A percentile compares a stretch with the other conserved stretches of the same genome.
Conservation (phyloP, 2,888 invertebrate species). For the Cephus pygmeus region DNA sequence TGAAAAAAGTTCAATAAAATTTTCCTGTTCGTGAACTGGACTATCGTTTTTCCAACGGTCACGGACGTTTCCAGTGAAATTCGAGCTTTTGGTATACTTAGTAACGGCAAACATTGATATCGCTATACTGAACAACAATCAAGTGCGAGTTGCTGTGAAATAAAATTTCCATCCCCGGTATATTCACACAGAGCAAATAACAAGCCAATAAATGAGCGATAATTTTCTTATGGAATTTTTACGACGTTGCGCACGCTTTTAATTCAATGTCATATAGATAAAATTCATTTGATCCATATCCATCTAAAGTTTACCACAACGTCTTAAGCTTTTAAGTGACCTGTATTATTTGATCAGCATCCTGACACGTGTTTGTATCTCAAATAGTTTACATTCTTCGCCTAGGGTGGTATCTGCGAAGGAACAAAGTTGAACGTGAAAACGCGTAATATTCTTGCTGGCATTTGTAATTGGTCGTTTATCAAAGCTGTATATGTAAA, state of each 20-base stretch:
- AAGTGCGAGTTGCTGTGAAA: not conserved
- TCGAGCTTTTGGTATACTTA: not conserved
- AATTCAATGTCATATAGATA: not conserved
- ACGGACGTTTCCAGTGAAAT: not conserved
- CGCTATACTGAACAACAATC: not conserved
- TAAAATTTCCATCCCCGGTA: not conserved
- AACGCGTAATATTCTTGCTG: not conserved
- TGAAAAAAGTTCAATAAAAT: not conserved
- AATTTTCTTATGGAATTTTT: not conserved
- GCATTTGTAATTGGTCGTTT: not conserved
- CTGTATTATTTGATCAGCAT: not conserved
- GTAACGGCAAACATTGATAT: not conserved
- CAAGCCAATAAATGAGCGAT: not conserved
- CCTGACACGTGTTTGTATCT: not conserved
- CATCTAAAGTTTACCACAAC: not conserved
- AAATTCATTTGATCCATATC: not conserved
- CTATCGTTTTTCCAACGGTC: not conserved
- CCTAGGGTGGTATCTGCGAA: not conserved
- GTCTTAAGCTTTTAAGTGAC: not conserved
- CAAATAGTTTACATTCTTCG: too few species aligned
- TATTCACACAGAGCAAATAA: not conserved
- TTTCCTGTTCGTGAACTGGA: not conserved
- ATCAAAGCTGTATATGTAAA: not conserved
- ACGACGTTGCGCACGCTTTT: not conserved
- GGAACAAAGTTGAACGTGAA: not conserved